Base-by-base conservation (phyloP, 2,888 invertebrate species). In the Teinopalpus imperialis region DNA sequence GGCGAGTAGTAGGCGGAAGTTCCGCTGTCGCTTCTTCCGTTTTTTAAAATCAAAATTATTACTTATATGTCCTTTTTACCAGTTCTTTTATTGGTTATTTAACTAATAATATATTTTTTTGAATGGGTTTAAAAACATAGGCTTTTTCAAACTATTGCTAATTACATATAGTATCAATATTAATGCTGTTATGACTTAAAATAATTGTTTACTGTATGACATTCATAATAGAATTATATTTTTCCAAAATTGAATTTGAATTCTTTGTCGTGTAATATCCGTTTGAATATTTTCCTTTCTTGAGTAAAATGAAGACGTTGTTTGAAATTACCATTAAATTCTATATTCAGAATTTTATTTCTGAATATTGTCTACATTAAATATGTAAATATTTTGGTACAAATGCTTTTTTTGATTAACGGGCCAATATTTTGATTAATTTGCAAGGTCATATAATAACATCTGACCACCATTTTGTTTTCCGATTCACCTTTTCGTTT, bases 401-500 rank as follows among this genome's bases (percentile, higher is more conserved):
- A n/a, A n/a, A n/a, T n/a, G n/a, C 14, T 20, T 3, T 16, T 9
- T 16, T 9, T 24, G 13, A 8, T 8, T 10, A 35, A 40, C 2
- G 7, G 13, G 23, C 6, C n/a, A 6, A 23, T 23, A 29, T 39
- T 47, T 40, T 40, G 50, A 54, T 34, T 29, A 30, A 23, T 40
- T 54, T 57, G 6, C 56, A 66, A 67, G 66, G 69, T 61, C 61
- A 54, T 9, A n/a, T n/a, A n/a, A n/a, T n/a, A 37, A 26, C 4
- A 31, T 20, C 26, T 34, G 18, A 48, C 58, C 57, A 53, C 59
- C 61, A 63, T 64, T 61, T 65, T 66, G 61, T 58, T 61, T 60
- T 54, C 48, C 47, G 31, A 35, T 46, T 55, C 68, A 66, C 76
- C 74, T 79, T 78, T 74, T 74, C 75, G 61, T 60, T 64, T 60